Base-by-base conservation (phyloP, 2,797 vertebrate species). In the Anas bahamensis region DNA sequence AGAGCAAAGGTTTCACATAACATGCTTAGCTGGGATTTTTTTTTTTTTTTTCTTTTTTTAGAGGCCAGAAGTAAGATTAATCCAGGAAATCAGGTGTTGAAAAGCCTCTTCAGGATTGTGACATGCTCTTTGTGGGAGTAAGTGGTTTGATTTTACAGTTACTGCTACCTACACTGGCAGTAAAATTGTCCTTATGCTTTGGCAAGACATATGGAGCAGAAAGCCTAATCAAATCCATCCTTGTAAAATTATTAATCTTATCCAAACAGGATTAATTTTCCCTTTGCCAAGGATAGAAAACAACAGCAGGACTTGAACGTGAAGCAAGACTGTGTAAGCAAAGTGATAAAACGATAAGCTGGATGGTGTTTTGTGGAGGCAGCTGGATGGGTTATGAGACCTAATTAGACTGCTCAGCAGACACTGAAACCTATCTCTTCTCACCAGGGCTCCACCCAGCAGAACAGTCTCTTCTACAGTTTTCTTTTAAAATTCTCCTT, bases 321-420 rank as follows among this genome's bases (percentile, higher is more conserved):
- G 91, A 91, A 79, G 70, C 76, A 94, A 95, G 73, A 92, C 28
- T 24, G 5, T 7, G 0, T 61, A 55, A 90, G 41, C 35, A 31
- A 77, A 78, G 63, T n/a, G 48, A 93, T 95, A 50, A 35, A 74
- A 48, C 0, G 48, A 64, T 92, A 93, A 91, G 66, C 0, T 0
- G 29, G 35, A 55, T 5, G 9, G 26, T 10, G n/a, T 89, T 89
- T 46, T 64, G 35, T 1, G 2, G 56, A 71, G 21, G 63, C 39
- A 96, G 48, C 68, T 82, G 76, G n/a, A 70, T 10, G 31, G 53
- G 64, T 72, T 93, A 63, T 21, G 61, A 59, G 2, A 79, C 57
- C 11, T 96, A 91, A 95, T 92, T 89, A 94, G 33, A 19, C 31
- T 65, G 74, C 53, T 76, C 80, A 75, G 68, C 82, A 86, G 41